phyloP scores from a whole-genome alignment of 1,140 invertebrate species.

The Himalopsyche phryganea region DNA sequence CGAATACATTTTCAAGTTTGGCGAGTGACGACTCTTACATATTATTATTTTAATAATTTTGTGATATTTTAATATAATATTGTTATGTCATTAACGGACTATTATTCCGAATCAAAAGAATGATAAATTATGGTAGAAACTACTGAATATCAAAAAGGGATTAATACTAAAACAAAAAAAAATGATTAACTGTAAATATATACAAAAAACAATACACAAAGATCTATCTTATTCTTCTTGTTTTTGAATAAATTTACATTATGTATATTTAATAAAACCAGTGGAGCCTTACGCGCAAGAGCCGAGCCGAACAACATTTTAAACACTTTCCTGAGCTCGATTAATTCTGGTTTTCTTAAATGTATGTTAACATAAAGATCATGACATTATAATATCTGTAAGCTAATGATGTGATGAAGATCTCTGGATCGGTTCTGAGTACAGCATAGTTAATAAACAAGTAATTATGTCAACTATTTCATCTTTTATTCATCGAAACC shows the following conservation, averaged over 20 bases:
- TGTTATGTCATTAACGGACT: conserved; percentile 29
- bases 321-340: neutral
- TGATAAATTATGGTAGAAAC: conserved; percentile 29
- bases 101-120: conserved; percentile 34
- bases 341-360: conserved; percentile 27
- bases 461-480: conserved; percentile 50
- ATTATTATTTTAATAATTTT: conserved; percentile 52
- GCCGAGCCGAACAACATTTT: neutral
- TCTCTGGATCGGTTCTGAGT: conserved; percentile 56
- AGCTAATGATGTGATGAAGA: conserved; percentile 56
- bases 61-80: conserved; percentile 52
- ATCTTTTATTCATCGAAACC: conserved; percentile 1
- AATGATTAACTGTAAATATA: conserved; percentile 56
- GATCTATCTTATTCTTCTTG: conserved; percentile 31
- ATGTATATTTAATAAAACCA: conserved; percentile 22
- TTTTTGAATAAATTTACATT: conserved; percentile 31
- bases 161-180: conserved; percentile 43
- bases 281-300: conserved; percentile 17
- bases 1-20: conserved; percentile 21
- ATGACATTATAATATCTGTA: conserved; percentile 57
- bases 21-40: conserved; percentile 49
- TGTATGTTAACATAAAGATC: conserved; percentile 45
- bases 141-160: conserved; percentile 28
- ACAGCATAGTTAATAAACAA: conserved; percentile 58
- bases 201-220: conserved; percentile 40